These are phyloP conservation scores for Hydropsyche betteni DNA, from an alignment of 2,888 invertebrate genomes.

Conservation along the genomic window DNA sequence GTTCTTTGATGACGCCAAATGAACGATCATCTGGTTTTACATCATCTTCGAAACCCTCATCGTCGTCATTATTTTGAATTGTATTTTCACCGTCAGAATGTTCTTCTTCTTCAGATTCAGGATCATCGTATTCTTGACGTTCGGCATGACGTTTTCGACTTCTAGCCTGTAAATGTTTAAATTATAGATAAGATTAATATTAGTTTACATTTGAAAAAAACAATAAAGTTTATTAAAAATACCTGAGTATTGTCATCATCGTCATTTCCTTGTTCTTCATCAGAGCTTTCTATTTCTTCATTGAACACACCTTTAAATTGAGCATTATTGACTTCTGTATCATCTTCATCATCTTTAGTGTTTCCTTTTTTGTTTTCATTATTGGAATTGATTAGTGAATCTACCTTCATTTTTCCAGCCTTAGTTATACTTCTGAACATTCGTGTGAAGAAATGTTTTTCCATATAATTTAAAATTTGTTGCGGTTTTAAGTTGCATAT, in stretches of 20 bases:
- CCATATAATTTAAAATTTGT: conserved; percentile 77
- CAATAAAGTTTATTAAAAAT: conserved; percentile 52
- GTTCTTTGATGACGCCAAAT: conserved; percentile 60
- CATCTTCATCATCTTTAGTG: conserved; percentile 58
- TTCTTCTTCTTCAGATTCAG: conserved; percentile 69
- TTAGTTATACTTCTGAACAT: conserved; percentile 72
- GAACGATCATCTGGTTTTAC: conserved; percentile 50
- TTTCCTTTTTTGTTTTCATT: conserved; percentile 58
- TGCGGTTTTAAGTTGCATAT: conserved; percentile 77
- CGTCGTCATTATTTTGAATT: conserved; percentile 55
- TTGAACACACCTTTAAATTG: conserved; percentile 53
- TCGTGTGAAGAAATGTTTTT: conserved; percentile 73
- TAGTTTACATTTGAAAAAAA: background rate
- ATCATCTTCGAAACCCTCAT: conserved; percentile 56
- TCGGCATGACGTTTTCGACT: conserved; percentile 67
- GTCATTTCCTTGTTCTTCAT: conserved; percentile 72
- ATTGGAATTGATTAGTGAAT: conserved; percentile 64
- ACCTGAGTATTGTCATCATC: conserved; percentile 66
- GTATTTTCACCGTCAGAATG: conserved; percentile 63
- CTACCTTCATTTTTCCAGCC: conserved; percentile 65
- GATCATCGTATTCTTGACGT: conserved; percentile 75
- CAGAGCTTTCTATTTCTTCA: conserved; percentile 68
- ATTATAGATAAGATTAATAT: background rate
- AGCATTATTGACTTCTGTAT: conserved; percentile 58
- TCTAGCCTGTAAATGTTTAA: conserved; percentile 59